A percentile compares a stretch with the other conserved stretches of the same genome.
Evolutionary conservation across 2,888 invertebrate genomes (phyloP).

Genomic region (Drosophila testacea): DNA sequence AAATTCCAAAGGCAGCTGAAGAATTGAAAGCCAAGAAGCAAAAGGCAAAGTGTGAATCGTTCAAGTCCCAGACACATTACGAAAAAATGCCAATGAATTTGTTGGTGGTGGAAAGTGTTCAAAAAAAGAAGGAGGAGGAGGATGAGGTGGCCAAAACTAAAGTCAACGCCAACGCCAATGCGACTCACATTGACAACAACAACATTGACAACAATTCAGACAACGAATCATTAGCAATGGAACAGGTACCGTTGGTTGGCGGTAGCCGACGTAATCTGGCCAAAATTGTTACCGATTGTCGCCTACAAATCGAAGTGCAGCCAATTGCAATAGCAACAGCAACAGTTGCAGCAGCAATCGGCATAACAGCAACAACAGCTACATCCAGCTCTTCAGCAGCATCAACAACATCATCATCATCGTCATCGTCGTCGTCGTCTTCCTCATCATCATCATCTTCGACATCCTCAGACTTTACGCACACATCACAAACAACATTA

Average conservation of each 20-base stretch:
- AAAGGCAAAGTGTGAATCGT: conserved; percentile 69
- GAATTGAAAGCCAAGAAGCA: conserved; percentile 72
- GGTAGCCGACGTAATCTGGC: conserved; percentile 68
- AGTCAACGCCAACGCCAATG: conserved; percentile 1
- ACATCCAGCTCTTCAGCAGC: conserved; percentile 32
- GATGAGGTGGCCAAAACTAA: too few species aligned
- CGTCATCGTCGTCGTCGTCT: conserved; percentile 39
- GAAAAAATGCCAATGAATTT: conserved; percentile 78
- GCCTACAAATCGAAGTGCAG: conserved; percentile 72
- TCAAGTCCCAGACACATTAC: conserved; percentile 53
- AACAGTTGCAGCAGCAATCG: conserved; percentile 34
- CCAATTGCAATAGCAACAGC: conserved; percentile 41
- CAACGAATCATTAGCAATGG: conserved; percentile 63
- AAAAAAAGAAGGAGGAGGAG: conserved; percentile 7
- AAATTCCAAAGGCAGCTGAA: conserved; percentile 80
- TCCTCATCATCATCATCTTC: conserved; percentile 58
- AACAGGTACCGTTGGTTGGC: conserved; percentile 77
- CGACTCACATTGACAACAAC: conserved; percentile 9
- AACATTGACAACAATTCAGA: conserved; percentile 54
- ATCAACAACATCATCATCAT: conserved; percentile 44
- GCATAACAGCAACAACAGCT: conserved; percentile 21
- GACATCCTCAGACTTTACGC: conserved; percentile 75
- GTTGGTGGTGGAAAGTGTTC: conserved; percentile 69
- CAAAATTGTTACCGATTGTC: conserved; percentile 78
- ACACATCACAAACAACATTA: conserved; percentile 75